Evolutionary conservation across 2,888 invertebrate genomes (phyloP).

Genomic region (Gerris lacustris): DNA sequence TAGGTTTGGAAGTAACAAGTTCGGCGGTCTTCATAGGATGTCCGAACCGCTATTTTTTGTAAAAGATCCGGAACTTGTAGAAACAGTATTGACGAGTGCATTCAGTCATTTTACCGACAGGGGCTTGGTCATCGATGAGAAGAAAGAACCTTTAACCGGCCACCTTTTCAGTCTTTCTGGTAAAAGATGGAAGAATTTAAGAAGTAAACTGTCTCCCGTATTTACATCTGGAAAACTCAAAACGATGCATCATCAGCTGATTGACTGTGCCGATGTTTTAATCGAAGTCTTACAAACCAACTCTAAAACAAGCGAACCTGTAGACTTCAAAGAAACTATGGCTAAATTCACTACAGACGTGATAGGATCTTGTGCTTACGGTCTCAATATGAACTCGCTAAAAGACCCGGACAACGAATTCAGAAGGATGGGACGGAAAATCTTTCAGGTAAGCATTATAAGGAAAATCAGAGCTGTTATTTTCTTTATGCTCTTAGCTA

Average conservation of each 20-base stretch:
- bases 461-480: neutral
- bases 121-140: neutral
- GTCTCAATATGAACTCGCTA: conserved; percentile 38
- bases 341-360: conserved; percentile 39
- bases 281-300: neutral
- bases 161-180: conserved; percentile 9
- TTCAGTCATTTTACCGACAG: conserved; percentile 4
- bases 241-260: conserved; percentile 6
- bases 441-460: conserved; percentile 28
- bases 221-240: conserved; percentile 14
- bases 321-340: conserved; percentile 36
- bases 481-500: neutral
- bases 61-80: conserved; percentile 2
- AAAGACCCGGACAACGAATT: conserved; percentile 36
- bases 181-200: conserved; percentile 13
- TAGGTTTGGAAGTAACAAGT: neutral
- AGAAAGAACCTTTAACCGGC: conserved; percentile 6
- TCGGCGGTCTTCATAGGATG: neutral
- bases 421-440: conserved; percentile 33
- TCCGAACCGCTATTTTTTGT: neutral
- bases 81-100: neutral
- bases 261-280: neutral
- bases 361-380: conserved; percentile 40
- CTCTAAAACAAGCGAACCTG: neutral
- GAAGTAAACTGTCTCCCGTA: conserved; percentile 10